Conservation (phyloP, 1,140 invertebrate species). For the Leptinotarsa defecta region DNA sequence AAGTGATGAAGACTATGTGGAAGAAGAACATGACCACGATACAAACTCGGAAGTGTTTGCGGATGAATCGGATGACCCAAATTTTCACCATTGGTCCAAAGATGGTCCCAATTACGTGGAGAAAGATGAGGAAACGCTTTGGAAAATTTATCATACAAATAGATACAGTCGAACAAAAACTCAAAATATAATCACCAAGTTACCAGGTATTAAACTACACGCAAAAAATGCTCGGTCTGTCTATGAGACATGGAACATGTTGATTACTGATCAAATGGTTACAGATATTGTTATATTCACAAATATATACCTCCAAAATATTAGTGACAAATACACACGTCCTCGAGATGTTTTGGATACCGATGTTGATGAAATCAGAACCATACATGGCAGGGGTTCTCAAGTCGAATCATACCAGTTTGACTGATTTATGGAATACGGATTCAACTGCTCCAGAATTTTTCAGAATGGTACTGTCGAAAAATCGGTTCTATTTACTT, state of each 20-base stretch:
- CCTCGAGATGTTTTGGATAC: conserved; percentile 24
- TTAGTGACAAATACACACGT: conserved; percentile 18
- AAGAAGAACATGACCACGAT: neutral
- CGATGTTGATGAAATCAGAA: conserved; percentile 18
- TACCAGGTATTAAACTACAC: neutral
- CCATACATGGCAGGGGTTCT: conserved; percentile 58
- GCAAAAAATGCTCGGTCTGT: no score
- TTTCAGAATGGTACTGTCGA: neutral
- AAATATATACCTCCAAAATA: neutral
- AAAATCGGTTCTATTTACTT: conserved; percentile 29
- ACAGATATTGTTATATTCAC: no score
- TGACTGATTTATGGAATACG: conserved; percentile 52
- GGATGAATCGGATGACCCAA: neutral
- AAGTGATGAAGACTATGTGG: neutral
- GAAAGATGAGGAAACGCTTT: neutral
- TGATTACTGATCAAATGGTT: no score
- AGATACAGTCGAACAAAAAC: neutral
- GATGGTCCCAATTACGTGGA: conserved; percentile 6
- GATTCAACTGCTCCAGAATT: conserved; percentile 55
- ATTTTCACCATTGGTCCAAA: neutral
- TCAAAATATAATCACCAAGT: neutral
- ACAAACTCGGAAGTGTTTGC: neutral
- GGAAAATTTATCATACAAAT: neutral
- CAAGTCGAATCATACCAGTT: conserved; percentile 54
- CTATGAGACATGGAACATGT: no score